Conservation (phyloP, 2,797 vertebrate genomes). For the Amphiprion clarkii region DNA sequence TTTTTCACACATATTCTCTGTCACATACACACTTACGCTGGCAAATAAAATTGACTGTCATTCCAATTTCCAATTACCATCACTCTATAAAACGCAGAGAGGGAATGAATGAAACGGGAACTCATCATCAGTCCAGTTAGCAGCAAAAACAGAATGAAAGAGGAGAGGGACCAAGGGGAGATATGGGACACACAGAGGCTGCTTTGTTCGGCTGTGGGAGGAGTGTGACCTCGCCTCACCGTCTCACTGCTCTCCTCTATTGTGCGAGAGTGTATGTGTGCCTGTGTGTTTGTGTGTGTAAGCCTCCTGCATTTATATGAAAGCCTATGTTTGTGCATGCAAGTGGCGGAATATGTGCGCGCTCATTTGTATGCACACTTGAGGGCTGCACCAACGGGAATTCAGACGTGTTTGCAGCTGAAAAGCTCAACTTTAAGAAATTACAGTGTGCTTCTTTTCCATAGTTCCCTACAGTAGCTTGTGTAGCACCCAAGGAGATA, state of each 20-base stretch:
- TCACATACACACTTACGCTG: conserved; percentile 5
- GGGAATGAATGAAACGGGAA: conserved; percentile 37
- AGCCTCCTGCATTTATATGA: conserved; percentile 36
- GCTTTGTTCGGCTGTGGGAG: conserved; percentile 78
- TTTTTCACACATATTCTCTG: conserved; percentile 9
- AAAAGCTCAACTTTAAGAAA: not conserved
- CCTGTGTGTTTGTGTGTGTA: conserved; percentile 11
- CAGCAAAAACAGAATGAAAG: conserved; percentile 52
- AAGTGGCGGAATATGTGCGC: conserved; percentile 20
- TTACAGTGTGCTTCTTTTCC: not conserved
- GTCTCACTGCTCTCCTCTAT: conserved; percentile 67
- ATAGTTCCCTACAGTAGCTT: not conserved
- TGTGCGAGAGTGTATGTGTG: conserved; percentile 55
- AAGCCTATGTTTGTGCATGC: conserved; percentile 14
- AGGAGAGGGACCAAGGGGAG: conserved; percentile 55
- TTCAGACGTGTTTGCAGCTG: not conserved
- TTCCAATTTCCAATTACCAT: conserved; percentile 55
- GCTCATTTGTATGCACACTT: not conserved
- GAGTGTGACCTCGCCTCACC: conserved; percentile 72
- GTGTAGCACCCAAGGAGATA: not conserved
- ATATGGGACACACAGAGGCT: conserved; percentile 72
- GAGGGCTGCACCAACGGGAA: not conserved
- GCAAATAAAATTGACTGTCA: conserved; percentile 31
- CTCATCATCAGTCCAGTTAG: conserved; percentile 59
- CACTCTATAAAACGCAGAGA: conserved; percentile 26